Conservation (phyloP, 2,888 invertebrate genomes). For the Himalopsyche kuldschensis region DNA sequence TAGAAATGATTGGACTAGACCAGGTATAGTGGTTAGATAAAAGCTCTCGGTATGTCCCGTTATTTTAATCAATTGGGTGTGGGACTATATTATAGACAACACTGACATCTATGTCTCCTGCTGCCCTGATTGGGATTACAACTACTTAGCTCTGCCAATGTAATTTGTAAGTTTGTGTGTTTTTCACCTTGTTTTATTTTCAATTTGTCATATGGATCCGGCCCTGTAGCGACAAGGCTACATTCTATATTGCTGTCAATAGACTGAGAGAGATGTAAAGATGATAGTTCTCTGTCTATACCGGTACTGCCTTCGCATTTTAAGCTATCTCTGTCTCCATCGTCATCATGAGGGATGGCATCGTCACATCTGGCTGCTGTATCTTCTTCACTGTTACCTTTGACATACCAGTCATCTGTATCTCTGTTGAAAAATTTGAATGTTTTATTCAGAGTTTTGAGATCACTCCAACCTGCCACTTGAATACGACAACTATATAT, state of each 20-base stretch:
- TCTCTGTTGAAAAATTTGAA: not conserved
- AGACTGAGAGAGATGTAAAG: conserved; percentile 43
- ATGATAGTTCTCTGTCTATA: conserved; percentile 45
- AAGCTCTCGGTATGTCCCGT: too few species aligned
- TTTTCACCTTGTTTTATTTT: conserved; percentile 50
- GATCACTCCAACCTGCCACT: too few species aligned
- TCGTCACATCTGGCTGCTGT: conserved; percentile 3
- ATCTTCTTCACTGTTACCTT: not conserved
- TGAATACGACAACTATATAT: too few species aligned
- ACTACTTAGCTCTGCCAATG: too few species aligned
- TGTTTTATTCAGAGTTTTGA: too few species aligned
- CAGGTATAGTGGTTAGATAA: too few species aligned
- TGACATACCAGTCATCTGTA: not conserved
- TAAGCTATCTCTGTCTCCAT: conserved; percentile 25
- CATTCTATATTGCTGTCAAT: conserved; percentile 38
- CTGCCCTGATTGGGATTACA: too few species aligned
- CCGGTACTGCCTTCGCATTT: conserved; percentile 34
- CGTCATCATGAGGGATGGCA: not conserved
- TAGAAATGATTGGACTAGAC: too few species aligned
- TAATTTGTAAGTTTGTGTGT: not conserved
- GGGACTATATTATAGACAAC: too few species aligned
- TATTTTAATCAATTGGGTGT: too few species aligned
- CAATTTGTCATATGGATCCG: conserved; percentile 53
- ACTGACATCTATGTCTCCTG: too few species aligned
- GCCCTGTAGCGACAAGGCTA: conserved; percentile 50